phyloP scores from a whole-genome alignment of 2,797 vertebrate species.

The Falco rusticolus region DNA sequence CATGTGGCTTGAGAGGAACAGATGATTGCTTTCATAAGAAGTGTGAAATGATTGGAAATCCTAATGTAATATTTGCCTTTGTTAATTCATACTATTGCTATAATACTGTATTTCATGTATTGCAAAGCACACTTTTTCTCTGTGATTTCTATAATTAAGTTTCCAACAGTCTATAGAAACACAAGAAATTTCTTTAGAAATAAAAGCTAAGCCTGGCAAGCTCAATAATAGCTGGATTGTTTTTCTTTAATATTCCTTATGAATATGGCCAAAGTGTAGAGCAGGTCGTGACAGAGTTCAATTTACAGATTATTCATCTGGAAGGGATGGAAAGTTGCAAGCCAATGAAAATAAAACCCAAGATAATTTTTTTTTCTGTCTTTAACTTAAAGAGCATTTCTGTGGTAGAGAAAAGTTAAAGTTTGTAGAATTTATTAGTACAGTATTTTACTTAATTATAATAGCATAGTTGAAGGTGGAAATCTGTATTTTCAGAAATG shows the following conservation, averaged over 20 bases:
- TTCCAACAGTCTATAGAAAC: background rate
- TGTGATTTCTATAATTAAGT: background rate
- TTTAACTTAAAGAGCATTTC: background rate
- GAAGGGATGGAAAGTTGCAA: background rate
- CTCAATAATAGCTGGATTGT: background rate
- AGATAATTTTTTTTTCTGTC: background rate
- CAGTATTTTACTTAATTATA: slow-evolving; percentile 41
- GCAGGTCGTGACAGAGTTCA: background rate
- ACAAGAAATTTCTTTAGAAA: background rate
- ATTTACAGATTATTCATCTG: background rate
- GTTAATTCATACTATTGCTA: background rate
- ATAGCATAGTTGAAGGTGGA: background rate
- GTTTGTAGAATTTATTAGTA: slow-evolving; percentile 17
- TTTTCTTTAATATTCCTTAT: slow-evolving; percentile 1
- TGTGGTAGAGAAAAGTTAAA: slow-evolving; percentile 21
- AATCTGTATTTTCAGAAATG: slow-evolving; percentile 65
- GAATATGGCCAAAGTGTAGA: background rate
- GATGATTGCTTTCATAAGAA: background rate
- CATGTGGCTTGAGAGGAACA: background rate
- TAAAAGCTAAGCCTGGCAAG: background rate
- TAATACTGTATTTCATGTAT: background rate
- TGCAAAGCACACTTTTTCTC: background rate
- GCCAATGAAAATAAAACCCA: background rate
- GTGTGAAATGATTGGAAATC: background rate
- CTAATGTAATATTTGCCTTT: background rate